Evolutionary conservation across 1,140 invertebrate species (phyloP), one percentile per base, ranked within the genome.

Genomic region (Diprion similis): DNA sequence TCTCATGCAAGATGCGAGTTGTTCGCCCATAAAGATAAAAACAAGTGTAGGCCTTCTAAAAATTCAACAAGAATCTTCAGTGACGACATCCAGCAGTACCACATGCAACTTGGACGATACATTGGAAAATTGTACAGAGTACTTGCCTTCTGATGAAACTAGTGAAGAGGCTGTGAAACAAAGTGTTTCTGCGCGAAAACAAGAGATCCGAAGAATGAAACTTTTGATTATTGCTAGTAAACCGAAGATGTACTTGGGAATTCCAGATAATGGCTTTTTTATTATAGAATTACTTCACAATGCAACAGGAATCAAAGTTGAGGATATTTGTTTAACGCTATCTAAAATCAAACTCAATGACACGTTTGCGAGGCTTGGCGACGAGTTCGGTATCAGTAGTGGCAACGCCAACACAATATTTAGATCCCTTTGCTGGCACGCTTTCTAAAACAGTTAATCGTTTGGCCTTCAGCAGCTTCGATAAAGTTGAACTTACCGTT

Each of bases 401-500:
- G 37, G 15, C 71, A 59, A 72, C n/a, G 18, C 59, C 19, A 59
- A 37, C 18, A 65, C 10, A 66, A 72, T 66, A 11, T 72, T 72
- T 19, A 24, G 66, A 46, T 71, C 46, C 73, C 73, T 17, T n/a
- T 76, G 37, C 46, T 79, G 19, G 66, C 74, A 18, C 47, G 59
- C 37, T 74, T 17, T 15, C 11, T 19, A 15, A 15, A 64, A 17
- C 37, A 68, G 48, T 68, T 78, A 1, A 64, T 78, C 47, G 72
- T 68, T 68, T 74, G 72, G 71, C 75, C 75, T 8, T 6, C 37
- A 10, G 15, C n/a, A 37, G 66, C 47, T 17, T 51, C 17, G 11
- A 37, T 74, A 8, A 47, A 45, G 73, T 76, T 66, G 47, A 79
- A 37, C 67, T 72, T 81, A 72, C 79, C 78, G 13, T 80, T 79